Evolutionary conservation across 2,888 invertebrate genomes (phyloP).

Genomic region (Parochlus steinenii): DNA sequence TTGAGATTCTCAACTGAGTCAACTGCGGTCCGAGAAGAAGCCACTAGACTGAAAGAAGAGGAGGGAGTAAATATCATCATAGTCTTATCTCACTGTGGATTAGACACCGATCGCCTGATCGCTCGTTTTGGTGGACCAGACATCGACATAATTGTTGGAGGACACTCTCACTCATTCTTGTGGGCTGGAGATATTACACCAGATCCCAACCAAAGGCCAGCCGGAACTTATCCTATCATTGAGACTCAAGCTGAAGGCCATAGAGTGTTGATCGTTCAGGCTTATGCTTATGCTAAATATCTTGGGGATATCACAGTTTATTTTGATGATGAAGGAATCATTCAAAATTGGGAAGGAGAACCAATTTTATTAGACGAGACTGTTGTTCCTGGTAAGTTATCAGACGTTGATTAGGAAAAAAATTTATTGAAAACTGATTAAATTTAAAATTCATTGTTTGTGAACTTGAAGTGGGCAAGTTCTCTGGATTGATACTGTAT

Average conservation of each 20-base stretch:
- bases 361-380: conserved; percentile 48
- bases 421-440: too few relatives aligned
- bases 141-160: conserved; percentile 69
- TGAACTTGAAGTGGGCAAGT: too few relatives aligned
- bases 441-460: too few relatives aligned
- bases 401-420: too few relatives aligned
- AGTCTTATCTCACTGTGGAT: conserved; percentile 68
- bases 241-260: conserved; percentile 33
- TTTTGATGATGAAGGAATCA: conserved; percentile 49
- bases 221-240: conserved; percentile 53
- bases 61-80: conserved; percentile 61
- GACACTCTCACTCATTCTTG: conserved; percentile 65
- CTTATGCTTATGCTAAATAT: conserved; percentile 56
- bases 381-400: too few relatives aligned
- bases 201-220: conserved; percentile 33
- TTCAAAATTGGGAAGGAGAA: conserved; percentile 48
- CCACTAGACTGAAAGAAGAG: conserved; percentile 37
- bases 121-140: conserved; percentile 45
- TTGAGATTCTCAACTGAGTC: conserved; percentile 54
- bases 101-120: conserved; percentile 46
- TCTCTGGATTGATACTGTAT: too few relatives aligned
- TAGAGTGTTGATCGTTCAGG: conserved; percentile 46
- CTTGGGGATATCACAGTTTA: conserved; percentile 57
- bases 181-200: conserved; percentile 41
- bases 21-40: conserved; percentile 47